Conservation (phyloP, 2,888 invertebrate species). For the Melangyna quadrimaculata region DNA sequence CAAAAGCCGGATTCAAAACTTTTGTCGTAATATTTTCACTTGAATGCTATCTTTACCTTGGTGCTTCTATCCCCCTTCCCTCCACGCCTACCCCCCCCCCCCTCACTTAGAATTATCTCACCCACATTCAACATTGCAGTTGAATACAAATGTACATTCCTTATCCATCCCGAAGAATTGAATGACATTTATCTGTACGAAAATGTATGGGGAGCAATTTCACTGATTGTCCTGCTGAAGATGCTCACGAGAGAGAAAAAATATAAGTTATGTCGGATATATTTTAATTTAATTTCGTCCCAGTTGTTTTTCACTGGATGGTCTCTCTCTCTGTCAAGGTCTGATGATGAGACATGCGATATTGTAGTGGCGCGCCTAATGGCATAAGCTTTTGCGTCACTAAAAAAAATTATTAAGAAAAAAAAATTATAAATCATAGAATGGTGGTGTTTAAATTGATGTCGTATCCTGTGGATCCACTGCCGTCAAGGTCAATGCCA, state of each 20-base stretch:
- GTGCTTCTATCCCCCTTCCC: no score
- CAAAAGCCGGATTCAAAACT: constrained; percentile 45
- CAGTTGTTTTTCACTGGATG: constrained; percentile 22
- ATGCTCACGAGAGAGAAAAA: background rate
- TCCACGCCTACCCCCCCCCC: no score
- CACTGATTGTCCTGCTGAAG: constrained; percentile 39
- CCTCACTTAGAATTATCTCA: background rate
- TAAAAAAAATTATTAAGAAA: background rate
- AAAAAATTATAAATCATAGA: constrained; percentile 50
- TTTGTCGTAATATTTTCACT: constrained; percentile 46
- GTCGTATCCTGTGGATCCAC: constrained; percentile 5
- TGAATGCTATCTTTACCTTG: constrained; percentile 33
- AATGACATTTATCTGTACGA: constrained; percentile 40
- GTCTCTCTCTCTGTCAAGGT: background rate
- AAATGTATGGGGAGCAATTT: constrained; percentile 6
- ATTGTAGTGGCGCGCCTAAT: constrained; percentile 29
- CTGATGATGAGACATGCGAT: constrained; percentile 3
- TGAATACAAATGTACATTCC: background rate
- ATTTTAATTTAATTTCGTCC: constrained; percentile 65
- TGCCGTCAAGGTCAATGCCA: constrained; percentile 54
- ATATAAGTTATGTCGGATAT: constrained; percentile 66
- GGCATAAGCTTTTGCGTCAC: constrained; percentile 19
- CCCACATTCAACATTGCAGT: background rate
- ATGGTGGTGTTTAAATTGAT: constrained; percentile 48
- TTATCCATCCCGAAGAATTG: constrained; percentile 32